Percentiles rank a stretch among this genome's conserved stretches.
phyloP scores from a whole-genome alignment of 2,888 invertebrate species.

The Dynastes tityus region DNA sequence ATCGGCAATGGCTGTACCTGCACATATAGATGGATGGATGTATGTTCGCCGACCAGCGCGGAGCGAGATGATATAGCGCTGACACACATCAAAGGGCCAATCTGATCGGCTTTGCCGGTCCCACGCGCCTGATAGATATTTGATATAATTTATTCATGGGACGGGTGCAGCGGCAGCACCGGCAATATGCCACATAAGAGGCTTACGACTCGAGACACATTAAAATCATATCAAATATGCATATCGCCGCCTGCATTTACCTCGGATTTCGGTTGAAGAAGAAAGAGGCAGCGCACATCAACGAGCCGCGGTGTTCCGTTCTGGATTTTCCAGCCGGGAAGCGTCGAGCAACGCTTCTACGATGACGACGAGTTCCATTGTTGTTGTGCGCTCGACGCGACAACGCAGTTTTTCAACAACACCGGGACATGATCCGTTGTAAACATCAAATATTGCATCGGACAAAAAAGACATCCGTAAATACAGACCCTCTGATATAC shows the following conservation, averaged over 20 bases:
- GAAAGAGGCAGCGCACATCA: slow-evolving; percentile 22
- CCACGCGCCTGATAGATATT: slow-evolving; percentile 78
- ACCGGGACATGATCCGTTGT: neutral
- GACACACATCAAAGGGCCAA: slow-evolving; percentile 62
- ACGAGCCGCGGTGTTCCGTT: slow-evolving; percentile 8
- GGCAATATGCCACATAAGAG: slow-evolving; percentile 70
- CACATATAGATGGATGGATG: neutral
- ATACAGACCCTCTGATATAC: neutral
- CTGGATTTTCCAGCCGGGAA: slow-evolving; percentile 17
- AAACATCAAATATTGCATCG: neutral
- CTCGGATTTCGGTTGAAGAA: slow-evolving; percentile 62
- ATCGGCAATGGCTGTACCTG: neutral
- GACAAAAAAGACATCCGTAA: neutral
- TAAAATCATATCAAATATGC: slow-evolving; percentile 72
- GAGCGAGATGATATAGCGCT: slow-evolving; percentile 40
- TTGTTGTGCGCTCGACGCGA: neutral
- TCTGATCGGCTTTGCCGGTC: slow-evolving; percentile 67
- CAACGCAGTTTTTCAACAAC: slow-evolving; percentile 15
- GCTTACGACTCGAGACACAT: slow-evolving; percentile 71
- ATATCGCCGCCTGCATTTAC: slow-evolving; percentile 69
- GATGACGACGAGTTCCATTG: slow-evolving; percentile 22
- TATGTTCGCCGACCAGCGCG: neutral
- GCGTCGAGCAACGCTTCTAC: neutral
- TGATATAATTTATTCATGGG: slow-evolving; percentile 83
- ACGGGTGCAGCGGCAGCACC: slow-evolving; percentile 71